Evolutionary conservation across 1,140 invertebrate genomes (phyloP).

Genomic region (Agrilus planipennis): DNA sequence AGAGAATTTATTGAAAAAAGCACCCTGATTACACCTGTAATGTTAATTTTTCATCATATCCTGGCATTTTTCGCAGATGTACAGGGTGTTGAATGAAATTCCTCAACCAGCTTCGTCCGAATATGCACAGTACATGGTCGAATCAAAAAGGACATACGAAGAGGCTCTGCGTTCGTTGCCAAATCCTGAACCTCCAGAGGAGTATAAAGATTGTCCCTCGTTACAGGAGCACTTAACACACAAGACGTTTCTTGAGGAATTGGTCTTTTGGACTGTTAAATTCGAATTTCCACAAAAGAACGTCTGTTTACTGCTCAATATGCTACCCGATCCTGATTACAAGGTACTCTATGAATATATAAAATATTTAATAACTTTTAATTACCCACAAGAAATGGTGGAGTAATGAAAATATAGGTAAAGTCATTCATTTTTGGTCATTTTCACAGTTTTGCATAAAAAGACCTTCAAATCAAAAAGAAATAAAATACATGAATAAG

Average conservation of each 20-base stretch:
- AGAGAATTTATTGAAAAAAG: neutral
- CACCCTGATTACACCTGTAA: no score
- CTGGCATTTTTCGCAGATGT: conserved; percentile 36
- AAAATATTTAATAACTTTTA: neutral
- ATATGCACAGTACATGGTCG: conserved; percentile 58
- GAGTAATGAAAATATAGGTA: no score
- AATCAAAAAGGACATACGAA: conserved; percentile 65
- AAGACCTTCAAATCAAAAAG: no score
- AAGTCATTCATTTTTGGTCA: no score
- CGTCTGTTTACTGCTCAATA: conserved; percentile 89
- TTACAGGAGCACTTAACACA: conserved; percentile 69
- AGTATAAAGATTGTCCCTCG: conserved; percentile 66
- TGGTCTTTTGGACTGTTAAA: conserved; percentile 96
- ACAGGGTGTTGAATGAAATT: conserved; percentile 46
- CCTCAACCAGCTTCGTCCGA: conserved; percentile 47
- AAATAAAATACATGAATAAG: no score
- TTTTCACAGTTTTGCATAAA: no score
- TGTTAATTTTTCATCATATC: neutral
- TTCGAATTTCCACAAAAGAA: conserved; percentile 96
- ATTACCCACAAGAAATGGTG: no score
- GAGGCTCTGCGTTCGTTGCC: conserved; percentile 65
- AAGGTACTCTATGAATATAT: conserved; percentile 47
- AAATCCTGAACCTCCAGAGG: conserved; percentile 69
- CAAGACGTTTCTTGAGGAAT: conserved; percentile 83
- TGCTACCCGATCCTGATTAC: conserved; percentile 89